phyloP scores from a whole-genome alignment of 2,888 invertebrate genomes.

The Strigamia maritima region DNA sequence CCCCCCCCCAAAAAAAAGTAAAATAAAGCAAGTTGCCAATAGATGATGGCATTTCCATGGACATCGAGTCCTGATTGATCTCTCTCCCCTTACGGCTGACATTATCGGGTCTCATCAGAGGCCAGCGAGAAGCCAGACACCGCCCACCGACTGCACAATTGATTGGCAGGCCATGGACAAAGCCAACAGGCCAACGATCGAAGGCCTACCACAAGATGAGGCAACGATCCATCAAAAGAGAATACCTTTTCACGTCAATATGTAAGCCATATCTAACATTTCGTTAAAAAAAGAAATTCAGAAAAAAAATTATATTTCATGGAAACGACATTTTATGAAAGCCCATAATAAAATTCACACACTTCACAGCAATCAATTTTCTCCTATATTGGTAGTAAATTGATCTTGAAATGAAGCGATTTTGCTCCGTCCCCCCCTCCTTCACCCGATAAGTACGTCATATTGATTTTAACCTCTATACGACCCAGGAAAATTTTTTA shows the following conservation, averaged over 20 bases:
- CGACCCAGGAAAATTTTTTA: neutral
- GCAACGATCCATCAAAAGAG: neutral
- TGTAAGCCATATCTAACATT: neutral
- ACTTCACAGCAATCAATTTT: slow-evolving; percentile 7
- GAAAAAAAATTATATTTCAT: neutral
- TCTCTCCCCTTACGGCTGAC: slow-evolving; percentile 6
- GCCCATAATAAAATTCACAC: neutral
- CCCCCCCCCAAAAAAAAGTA: neutral
- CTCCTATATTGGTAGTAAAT: slow-evolving; percentile 6
- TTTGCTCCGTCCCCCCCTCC: neutral
- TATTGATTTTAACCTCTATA: slow-evolving; percentile 5
- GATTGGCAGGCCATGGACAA: slow-evolving; percentile 21
- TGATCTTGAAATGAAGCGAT: slow-evolving; percentile 8
- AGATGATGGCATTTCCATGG: slow-evolving; percentile 29
- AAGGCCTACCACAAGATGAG: neutral
- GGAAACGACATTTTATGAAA: neutral
- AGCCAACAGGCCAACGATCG: slow-evolving; percentile 24
- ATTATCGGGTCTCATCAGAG: slow-evolving; percentile 24
- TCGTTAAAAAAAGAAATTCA: neutral
- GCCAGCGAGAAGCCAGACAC: slow-evolving; percentile 18
- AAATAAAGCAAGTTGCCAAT: slow-evolving; percentile 9
- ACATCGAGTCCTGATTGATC: slow-evolving; percentile 8
- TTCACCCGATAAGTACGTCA: neutral
- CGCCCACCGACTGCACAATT: slow-evolving; percentile 24
- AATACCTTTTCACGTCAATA: slow-evolving; percentile 6